Evolutionary conservation across 2,113 vertebrate species (phyloP).

Genomic region (Nerophis ophidion): DNA sequence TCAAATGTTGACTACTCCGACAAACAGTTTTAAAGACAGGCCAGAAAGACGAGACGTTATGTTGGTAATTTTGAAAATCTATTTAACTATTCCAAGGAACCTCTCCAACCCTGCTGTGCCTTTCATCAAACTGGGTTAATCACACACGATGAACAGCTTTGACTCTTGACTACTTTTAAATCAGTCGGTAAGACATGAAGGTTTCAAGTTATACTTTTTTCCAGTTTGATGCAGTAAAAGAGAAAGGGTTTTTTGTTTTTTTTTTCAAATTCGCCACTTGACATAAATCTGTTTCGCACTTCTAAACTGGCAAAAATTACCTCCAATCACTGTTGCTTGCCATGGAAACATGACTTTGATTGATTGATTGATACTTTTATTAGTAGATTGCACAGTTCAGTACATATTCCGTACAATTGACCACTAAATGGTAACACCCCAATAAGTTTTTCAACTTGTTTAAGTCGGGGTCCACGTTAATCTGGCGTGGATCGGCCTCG

Average conservation of each 20-base stretch:
- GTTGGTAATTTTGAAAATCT: background rate
- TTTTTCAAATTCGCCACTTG: conserved; percentile 20
- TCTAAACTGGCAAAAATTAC: conserved; percentile 44
- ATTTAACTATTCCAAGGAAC: background rate
- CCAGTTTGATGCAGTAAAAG: background rate
- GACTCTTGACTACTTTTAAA: background rate
- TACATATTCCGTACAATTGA: no score
- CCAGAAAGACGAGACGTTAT: background rate
- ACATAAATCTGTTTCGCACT: conserved; percentile 39
- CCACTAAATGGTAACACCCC: no score
- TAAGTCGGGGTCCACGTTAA: no score
- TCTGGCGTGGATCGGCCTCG: no score
- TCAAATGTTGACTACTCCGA: conserved; percentile 5
- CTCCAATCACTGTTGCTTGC: conserved; percentile 42
- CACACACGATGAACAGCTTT: background rate
- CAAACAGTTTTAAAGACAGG: conserved; percentile 7
- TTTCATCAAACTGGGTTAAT: conserved; percentile 4
- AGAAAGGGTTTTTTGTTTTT: background rate
- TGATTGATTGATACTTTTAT: no score
- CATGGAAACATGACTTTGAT: conserved; percentile 12
- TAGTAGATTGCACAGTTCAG: no score
- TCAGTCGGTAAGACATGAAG: background rate
- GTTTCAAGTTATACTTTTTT: background rate
- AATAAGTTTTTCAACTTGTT: no score
- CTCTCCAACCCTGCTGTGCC: conserved; percentile 6